phyloP scores from a whole-genome alignment of 2,113 vertebrate species.

The Psophia crepitans region DNA sequence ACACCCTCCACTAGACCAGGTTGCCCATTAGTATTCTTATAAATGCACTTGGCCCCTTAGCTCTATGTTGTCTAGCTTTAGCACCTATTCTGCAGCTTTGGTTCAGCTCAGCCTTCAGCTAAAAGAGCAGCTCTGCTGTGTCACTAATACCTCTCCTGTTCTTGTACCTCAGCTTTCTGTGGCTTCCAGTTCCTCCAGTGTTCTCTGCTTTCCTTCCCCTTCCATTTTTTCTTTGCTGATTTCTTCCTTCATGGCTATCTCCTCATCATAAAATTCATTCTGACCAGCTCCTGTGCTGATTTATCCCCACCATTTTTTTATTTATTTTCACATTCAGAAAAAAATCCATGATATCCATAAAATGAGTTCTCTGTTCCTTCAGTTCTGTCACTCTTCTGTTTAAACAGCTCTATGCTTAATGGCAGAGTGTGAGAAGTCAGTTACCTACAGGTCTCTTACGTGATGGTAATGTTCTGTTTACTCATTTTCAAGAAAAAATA shows the following conservation, averaged over 20 bases:
- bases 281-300: not conserved
- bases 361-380: not conserved
- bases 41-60: not conserved
- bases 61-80: not conserved
- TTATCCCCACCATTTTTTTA: not conserved
- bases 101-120: not conserved
- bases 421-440: not conserved
- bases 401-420: not conserved
- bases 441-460: not conserved
- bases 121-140: not conserved
- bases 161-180: not conserved
- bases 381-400: not conserved
- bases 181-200: not conserved
- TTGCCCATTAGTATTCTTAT: too few relatives aligned
- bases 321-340: not conserved
- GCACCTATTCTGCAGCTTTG: not conserved
- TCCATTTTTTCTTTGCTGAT: not conserved
- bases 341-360: not conserved
- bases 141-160: not conserved
- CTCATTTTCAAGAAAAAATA: not conserved
- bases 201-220: not conserved
- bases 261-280: not conserved
- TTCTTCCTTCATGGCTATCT: not conserved
- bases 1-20: too few relatives aligned
- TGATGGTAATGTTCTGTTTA: not conserved